Percentiles rank a stretch among this genome's conserved stretches.
These are phyloP conservation scores for Caenorhabditis angaria DNA, from an alignment of 2,888 invertebrate species.

Conservation along the genomic window DNA sequence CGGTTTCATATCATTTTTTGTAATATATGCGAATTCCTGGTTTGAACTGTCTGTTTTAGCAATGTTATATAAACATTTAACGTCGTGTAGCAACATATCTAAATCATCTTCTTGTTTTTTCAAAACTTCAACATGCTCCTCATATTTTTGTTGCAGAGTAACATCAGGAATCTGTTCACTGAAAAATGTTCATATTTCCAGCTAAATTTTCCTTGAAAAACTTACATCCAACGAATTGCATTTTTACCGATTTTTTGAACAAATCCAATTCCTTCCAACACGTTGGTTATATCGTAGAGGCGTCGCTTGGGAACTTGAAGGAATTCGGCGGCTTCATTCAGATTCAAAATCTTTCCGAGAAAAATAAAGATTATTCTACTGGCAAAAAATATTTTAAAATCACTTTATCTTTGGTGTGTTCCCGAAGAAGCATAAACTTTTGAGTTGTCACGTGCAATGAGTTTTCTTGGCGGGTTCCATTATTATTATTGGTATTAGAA, in stretches of 20 bases:
- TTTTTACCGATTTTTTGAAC: slow-evolving; percentile 71
- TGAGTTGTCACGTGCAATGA: background rate
- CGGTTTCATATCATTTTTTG: background rate
- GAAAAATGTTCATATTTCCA: background rate
- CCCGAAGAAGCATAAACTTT: background rate
- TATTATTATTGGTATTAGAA: too few species aligned
- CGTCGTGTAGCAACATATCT: background rate
- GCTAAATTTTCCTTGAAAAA: background rate
- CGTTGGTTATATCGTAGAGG: slow-evolving; percentile 47
- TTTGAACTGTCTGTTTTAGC: background rate
- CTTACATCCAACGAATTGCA: slow-evolving; percentile 64
- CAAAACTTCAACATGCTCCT: background rate
- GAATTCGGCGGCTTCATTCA: slow-evolving; percentile 67
- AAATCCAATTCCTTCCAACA: slow-evolving; percentile 59
- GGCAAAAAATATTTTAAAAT: background rate
- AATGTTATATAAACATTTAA: background rate
- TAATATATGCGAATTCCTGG: background rate
- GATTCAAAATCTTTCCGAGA: slow-evolving; percentile 57
- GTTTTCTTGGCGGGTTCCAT: background rate
- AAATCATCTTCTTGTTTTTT: background rate
- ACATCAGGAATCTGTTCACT: background rate
- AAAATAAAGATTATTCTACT: background rate
- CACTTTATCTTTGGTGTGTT: background rate
- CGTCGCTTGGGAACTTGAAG: slow-evolving; percentile 65
- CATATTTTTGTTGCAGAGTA: too few species aligned